Evolutionary conservation across 2,797 vertebrate species (phyloP).

Genomic region (Hydrophis major): DNA sequence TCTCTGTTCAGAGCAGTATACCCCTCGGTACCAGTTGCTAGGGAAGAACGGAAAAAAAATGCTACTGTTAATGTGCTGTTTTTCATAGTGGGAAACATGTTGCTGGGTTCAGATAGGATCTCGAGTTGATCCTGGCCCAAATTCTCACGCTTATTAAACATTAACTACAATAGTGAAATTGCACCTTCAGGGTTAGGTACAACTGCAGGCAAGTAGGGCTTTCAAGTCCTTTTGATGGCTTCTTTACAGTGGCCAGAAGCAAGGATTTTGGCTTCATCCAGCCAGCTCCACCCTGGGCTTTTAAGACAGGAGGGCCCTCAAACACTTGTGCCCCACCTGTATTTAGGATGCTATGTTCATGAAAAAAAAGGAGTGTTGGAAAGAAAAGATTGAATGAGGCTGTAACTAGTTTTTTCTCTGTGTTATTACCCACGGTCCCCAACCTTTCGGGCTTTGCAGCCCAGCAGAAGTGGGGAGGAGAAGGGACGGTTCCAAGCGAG

Average conservation of each 20-base stretch:
- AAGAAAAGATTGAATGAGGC: neutral
- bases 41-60: neutral
- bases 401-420: neutral
- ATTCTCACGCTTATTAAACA: neutral
- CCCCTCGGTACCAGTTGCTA: neutral
- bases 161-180: neutral
- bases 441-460: neutral
- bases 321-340: neutral
- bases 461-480: too few species aligned
- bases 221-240: neutral
- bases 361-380: neutral
- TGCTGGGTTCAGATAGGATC: neutral
- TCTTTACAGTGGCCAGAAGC: neutral
- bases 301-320: neutral
- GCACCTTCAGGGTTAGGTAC: neutral
- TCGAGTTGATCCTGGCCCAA: neutral
- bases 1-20: neutral
- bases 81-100: neutral
- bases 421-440: accelerated
- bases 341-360: neutral
- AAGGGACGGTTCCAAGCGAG: neutral
- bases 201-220: neutral
- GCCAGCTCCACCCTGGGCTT: neutral
- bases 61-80: neutral
- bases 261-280: neutral